Percentiles rank a stretch among this genome's conserved stretches.
Evolutionary conservation across 2,113 vertebrate genomes (phyloP).

Genomic region (Galbula dea): DNA sequence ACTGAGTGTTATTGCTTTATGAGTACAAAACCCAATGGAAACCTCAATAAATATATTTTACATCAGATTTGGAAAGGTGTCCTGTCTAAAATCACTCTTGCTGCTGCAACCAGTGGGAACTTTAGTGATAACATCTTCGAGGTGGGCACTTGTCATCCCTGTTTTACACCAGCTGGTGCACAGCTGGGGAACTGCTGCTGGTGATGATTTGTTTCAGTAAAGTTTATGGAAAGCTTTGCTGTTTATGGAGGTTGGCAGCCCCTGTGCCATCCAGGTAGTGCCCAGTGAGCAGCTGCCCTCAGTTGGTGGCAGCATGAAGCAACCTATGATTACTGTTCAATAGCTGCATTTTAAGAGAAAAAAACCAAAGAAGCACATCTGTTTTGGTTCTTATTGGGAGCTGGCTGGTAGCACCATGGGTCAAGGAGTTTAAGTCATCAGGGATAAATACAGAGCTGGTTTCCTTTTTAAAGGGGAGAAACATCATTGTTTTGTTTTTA

Average conservation of each 20-base stretch:
- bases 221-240: background rate
- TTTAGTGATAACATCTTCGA: background rate
- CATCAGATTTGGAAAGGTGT: background rate
- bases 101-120: background rate
- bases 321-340: fast-evolving
- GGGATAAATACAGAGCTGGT: fast-evolving
- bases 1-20: background rate
- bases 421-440: fast-evolving
- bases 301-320: background rate
- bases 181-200: too few relatives aligned
- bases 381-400: background rate
- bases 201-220: background rate
- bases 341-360: background rate
- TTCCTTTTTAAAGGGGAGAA: background rate
- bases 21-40: too few relatives aligned
- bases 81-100: background rate
- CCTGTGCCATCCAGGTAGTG: fast-evolving
- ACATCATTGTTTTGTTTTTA: fast-evolving
- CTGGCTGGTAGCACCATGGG: fast-evolving
- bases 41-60: background rate
- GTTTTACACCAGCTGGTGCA: fast-evolving
- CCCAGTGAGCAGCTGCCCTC: fast-evolving
- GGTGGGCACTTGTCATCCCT: background rate
- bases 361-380: too few relatives aligned
- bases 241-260: background rate